Conservation (phyloP, 2,888 invertebrate genomes). For the Polydrusus cervinus region DNA sequence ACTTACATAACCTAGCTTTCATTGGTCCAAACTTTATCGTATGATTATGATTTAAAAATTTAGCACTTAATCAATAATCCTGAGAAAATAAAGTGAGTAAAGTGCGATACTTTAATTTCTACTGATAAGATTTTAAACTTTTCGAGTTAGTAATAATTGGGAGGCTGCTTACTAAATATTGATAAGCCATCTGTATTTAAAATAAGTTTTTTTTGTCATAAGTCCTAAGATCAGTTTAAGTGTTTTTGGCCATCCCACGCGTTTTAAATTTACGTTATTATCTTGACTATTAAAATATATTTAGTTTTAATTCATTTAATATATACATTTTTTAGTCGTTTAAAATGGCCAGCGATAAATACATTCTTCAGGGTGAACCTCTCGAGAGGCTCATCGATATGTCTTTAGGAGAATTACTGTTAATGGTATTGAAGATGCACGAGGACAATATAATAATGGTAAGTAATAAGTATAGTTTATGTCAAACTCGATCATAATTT, state of each 20-base stretch:
- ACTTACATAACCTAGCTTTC: constrained; percentile 16
- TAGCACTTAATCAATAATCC: constrained; percentile 7
- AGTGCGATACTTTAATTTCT: background rate
- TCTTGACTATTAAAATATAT: background rate
- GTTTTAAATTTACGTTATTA: background rate
- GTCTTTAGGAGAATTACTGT: constrained; percentile 65
- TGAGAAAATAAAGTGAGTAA: background rate
- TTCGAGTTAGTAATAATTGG: background rate
- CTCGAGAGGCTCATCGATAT: constrained; percentile 63
- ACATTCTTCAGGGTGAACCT: constrained; percentile 64
- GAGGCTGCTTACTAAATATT: background rate
- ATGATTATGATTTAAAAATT: constrained; percentile 33
- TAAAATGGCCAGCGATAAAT: constrained; percentile 52
- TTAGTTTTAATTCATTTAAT: background rate
- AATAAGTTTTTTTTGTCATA: background rate
- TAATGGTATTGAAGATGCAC: constrained; percentile 64
- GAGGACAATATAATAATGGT: constrained; percentile 67
- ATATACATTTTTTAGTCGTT: background rate
- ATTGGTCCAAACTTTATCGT: constrained; percentile 27
- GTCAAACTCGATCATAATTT: too few relatives aligned
- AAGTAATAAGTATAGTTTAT: too few relatives aligned
- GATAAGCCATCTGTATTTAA: background rate
- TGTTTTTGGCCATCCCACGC: background rate
- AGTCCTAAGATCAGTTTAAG: background rate
- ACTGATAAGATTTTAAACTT: background rate